Percentiles rank a stretch among this genome's conserved stretches.
Conservation (phyloP, 2,888 invertebrate species). For the Amphipyra tragopoginis region DNA sequence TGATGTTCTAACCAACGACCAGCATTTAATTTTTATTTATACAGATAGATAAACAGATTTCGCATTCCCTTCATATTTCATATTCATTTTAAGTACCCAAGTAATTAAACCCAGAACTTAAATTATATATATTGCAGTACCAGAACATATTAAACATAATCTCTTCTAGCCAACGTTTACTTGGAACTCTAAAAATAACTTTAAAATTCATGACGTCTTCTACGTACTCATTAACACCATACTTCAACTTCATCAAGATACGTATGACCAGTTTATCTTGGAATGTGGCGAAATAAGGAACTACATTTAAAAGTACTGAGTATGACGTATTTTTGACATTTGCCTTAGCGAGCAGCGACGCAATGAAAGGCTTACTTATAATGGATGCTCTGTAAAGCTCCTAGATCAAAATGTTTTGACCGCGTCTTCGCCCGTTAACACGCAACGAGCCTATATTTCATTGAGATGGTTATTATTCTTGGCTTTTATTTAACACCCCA, state of each 20-base stretch:
- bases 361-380: too few species aligned
- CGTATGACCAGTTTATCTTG: neutral
- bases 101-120: too few species aligned
- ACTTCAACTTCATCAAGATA: conserved; percentile 1
- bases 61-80: too few species aligned
- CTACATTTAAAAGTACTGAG: neutral
- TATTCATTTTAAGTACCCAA: too few species aligned
- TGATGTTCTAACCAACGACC: too few species aligned
- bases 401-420: neutral
- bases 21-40: too few species aligned
- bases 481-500: too few species aligned
- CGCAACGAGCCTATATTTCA: neutral
- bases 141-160: conserved; percentile 6
- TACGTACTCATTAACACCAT: conserved; percentile 4
- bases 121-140: too few species aligned
- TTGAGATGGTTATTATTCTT: neutral
- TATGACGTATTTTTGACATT: neutral
- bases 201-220: conserved; percentile 18
- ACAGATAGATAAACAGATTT: too few species aligned
- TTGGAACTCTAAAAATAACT: conserved; percentile 9
- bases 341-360: too few species aligned
- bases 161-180: conserved; percentile 3
- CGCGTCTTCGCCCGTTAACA: neutral
- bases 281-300: neutral
- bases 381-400: too few species aligned